Conservation (phyloP, 2,888 invertebrate species). For the Steinernema carpocapsae region DNA sequence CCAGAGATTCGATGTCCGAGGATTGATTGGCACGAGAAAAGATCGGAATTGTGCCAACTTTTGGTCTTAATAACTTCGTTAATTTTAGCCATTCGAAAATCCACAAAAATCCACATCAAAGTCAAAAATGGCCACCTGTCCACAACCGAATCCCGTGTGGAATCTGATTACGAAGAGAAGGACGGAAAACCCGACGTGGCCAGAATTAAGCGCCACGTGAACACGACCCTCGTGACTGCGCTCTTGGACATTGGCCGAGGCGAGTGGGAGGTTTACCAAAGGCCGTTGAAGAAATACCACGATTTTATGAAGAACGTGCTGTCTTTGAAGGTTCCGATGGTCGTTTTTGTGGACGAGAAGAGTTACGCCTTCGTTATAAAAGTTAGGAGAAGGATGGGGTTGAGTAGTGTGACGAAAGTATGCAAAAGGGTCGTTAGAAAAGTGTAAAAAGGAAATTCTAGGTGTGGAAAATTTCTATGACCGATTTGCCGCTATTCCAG, state of each 20-base stretch:
- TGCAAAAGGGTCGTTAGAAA: neutral
- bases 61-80: neutral
- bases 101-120: constrained; percentile 23
- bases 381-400: constrained; percentile 42
- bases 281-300: constrained; percentile 47
- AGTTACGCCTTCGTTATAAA: constrained; percentile 45
- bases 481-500: constrained; percentile 53
- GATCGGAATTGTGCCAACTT: too few relatives aligned
- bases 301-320: constrained; percentile 47
- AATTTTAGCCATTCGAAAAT: neutral
- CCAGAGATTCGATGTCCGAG: too few relatives aligned
- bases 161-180: neutral
- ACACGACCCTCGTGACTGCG: constrained; percentile 66
- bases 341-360: constrained; percentile 46
- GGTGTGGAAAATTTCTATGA: constrained; percentile 40
- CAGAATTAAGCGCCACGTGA: constrained; percentile 15
- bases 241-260: constrained; percentile 69
- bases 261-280: constrained; percentile 61
- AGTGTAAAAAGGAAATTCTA: constrained; percentile 19
- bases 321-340: constrained; percentile 46
- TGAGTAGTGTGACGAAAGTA: constrained; percentile 42
- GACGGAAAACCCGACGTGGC: constrained; percentile 24
- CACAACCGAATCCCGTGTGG: neutral
- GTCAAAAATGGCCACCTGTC: neutral
- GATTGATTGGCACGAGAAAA: too few relatives aligned